Percentiles rank a stretch among this genome's conserved stretches.
phyloP scores from a whole-genome alignment of 1,140 invertebrate genomes.

The Philaenus spumarius region DNA sequence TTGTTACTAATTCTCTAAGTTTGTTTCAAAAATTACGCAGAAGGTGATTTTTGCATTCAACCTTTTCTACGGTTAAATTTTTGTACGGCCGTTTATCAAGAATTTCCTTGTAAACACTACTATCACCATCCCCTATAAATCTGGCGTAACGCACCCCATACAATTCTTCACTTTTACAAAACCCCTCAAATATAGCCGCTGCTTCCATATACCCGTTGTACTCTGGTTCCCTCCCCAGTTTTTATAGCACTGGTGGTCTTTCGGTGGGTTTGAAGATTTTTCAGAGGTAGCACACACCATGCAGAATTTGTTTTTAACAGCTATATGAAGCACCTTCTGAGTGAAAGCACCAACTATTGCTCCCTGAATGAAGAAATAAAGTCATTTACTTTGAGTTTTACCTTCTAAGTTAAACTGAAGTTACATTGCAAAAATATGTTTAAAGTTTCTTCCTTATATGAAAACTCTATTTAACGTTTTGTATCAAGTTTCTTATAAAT shows the following conservation, averaged over 20 bases:
- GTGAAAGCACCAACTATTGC: conserved; percentile 34
- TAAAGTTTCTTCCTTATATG: no score
- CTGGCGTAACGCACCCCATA: conserved; percentile 32
- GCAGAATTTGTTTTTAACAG: conserved; percentile 39
- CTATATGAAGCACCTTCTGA: conserved; percentile 35
- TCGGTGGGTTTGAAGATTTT: conserved; percentile 16
- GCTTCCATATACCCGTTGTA: conserved; percentile 26
- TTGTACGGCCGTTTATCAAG: conserved; percentile 24
- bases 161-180: conserved; percentile 31
- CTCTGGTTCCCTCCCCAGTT: conserved; percentile 28
- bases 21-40: conserved; percentile 21
- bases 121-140: conserved; percentile 35
- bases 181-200: conserved; percentile 32
- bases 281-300: conserved; percentile 27
- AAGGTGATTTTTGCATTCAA: conserved; percentile 18
- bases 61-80: conserved; percentile 43
- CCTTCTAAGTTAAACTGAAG: no score
- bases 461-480: no score
- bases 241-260: conserved; percentile 30
- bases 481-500: no score
- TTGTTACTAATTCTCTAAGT: conserved; percentile 15
- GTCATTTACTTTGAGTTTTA: no score
- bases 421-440: no score
- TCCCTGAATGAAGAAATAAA: no score
- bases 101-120: conserved; percentile 29